Base-by-base conservation (phyloP, 2,888 invertebrate genomes). In the Drosophila merina region DNA sequence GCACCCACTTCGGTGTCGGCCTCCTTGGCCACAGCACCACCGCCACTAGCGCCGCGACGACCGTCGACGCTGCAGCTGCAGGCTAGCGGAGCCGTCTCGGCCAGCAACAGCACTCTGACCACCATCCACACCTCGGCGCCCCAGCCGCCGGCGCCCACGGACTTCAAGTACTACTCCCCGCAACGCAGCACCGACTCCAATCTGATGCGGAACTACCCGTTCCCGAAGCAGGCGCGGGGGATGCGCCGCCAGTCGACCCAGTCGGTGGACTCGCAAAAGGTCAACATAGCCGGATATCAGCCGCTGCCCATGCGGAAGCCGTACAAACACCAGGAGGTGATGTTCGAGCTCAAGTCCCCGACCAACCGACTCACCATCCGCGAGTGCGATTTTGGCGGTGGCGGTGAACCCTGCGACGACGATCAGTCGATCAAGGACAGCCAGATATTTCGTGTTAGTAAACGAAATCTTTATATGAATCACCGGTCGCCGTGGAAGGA, bases 371-470 rank as follows among this genome's bases (percentile, higher is more conserved):
- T 91, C 76, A 91, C 92, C 26, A 91, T 91, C 71, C 90, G 92
- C 40, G 92, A 91, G 67, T 92, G 91, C 77, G 91, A 91, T 79
- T 92, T 92, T 88, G 91, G 91, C 88, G 91, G 92, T 89, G 92
- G 91, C 88, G 91, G 91, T 88, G 91, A 91, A 84, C 91, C 91
- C 73, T 91, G 91, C 79, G 91, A 90, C 79, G 91, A 91, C 76
- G 90, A 90, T 88, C 91, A 91, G 79, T 90, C 91, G 82, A 90
- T 91, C 77, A 91, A 91, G 88, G 91, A 91, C 79, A 92, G 92
- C 86, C 91, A 92, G 88, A 91, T 91, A 88, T 91, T 91, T 90
- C 91, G 92, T 84, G 91, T 91, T 89, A 92, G 92, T 89, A 92
- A 92, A 89, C 89, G 92, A 88, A 91, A 91, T 90, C 88, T 92